Evolutionary conservation across 2,888 invertebrate genomes (phyloP).

Genomic region (Tetheella fluctuosa): DNA sequence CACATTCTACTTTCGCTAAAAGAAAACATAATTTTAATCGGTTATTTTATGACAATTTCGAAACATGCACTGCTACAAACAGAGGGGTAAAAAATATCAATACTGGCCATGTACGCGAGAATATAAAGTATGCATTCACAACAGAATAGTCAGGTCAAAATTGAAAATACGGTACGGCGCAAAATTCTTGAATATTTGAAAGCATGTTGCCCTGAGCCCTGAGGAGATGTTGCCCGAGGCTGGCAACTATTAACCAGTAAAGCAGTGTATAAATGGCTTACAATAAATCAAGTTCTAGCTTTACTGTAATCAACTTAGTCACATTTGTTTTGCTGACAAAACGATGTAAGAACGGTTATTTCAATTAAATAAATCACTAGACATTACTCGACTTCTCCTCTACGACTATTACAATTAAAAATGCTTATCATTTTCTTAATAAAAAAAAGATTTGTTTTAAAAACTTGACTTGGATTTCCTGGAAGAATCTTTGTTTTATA

Average conservation of each 20-base stretch:
- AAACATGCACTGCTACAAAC: not conserved
- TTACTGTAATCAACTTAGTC: slow-evolving; percentile 5
- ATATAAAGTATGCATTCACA: not conserved
- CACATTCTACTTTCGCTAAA: not conserved
- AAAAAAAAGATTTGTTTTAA: too few relatives aligned
- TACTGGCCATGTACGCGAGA: slow-evolving; percentile 1
- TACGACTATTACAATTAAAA: not conserved
- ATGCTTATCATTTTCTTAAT: too few relatives aligned
- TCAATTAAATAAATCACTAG: not conserved
- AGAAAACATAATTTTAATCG: too few relatives aligned
- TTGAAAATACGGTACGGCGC: not conserved
- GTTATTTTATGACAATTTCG: not conserved
- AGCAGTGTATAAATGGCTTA: slow-evolving; percentile 3
- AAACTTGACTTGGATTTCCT: too few relatives aligned
- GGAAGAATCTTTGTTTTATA: too few relatives aligned
- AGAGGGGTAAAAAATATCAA: not conserved
- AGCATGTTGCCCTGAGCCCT: too few relatives aligned
- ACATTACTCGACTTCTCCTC: not conserved
- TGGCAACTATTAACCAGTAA: not conserved
- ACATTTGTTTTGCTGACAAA: not conserved
- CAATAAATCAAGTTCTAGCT: slow-evolving; percentile 3
- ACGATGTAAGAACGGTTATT: not conserved
- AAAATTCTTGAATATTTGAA: not conserved
- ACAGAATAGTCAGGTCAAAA: not conserved
- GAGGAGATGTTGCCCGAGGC: too few relatives aligned